Conservation (phyloP, 2,113 vertebrate species). For the cattle (Bos taurus) region ARS-UCD2.0 NC_037331.1:74819501-74820000, state of each 20-base stretch:
- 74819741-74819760: neutral
- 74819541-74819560: fast-evolving
- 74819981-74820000: neutral
- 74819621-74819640: neutral
- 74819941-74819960: neutral
- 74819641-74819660: neutral
- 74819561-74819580: neutral
- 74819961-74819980: neutral
- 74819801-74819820: fast-evolving
- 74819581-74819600: fast-evolving
- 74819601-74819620: neutral
- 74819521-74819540: neutral
- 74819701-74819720: neutral
- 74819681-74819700: neutral
- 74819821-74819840: neutral
- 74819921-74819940: neutral
- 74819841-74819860: fast-evolving
- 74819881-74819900: neutral
- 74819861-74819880: neutral
- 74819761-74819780: fast-evolving
- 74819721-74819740: neutral
- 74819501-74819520: fast-evolving
- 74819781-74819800: neutral
- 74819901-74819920: neutral
- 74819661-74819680: neutral